Evolutionary conservation across 2,797 vertebrate species (phyloP).

Genomic region (Epinephelus malabaricus): DNA sequence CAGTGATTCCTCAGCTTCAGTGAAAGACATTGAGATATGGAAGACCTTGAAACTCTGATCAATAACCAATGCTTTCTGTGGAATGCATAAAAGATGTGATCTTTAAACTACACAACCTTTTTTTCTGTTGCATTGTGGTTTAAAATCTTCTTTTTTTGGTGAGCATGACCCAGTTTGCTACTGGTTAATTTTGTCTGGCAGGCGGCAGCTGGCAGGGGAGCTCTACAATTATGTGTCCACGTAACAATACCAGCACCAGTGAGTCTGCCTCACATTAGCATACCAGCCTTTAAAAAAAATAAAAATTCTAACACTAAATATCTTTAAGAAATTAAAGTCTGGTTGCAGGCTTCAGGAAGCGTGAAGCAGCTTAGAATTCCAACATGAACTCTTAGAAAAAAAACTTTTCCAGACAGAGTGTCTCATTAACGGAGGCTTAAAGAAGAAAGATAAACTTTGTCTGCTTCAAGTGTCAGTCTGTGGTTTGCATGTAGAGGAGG

Average conservation of each 20-base stretch:
- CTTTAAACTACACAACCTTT: background rate
- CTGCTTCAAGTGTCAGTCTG: constrained; percentile 31
- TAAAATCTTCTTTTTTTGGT: background rate
- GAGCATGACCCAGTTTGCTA: constrained; percentile 18
- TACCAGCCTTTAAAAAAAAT: background rate
- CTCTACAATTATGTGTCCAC: background rate
- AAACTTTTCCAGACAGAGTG: background rate
- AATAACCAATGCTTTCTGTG: too few species aligned
- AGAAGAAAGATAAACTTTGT: constrained; percentile 24
- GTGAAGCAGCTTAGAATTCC: background rate
- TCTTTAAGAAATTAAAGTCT: background rate
- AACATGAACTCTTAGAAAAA: constrained; percentile 3
- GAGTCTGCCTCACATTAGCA: background rate
- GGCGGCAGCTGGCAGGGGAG: background rate
- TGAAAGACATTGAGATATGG: too few species aligned
- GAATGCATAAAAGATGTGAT: background rate
- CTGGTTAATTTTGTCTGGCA: background rate
- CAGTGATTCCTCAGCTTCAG: too few species aligned
- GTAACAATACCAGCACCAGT: background rate
- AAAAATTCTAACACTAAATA: background rate
- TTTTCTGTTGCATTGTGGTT: background rate
- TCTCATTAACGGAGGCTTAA: constrained; percentile 44
- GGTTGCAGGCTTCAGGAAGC: background rate
- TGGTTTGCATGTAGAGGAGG: constrained; percentile 20
- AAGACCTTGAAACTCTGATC: too few species aligned